phyloP scores from a whole-genome alignment of 2,113 vertebrate genomes.

The Eulemur rufifrons region DNA sequence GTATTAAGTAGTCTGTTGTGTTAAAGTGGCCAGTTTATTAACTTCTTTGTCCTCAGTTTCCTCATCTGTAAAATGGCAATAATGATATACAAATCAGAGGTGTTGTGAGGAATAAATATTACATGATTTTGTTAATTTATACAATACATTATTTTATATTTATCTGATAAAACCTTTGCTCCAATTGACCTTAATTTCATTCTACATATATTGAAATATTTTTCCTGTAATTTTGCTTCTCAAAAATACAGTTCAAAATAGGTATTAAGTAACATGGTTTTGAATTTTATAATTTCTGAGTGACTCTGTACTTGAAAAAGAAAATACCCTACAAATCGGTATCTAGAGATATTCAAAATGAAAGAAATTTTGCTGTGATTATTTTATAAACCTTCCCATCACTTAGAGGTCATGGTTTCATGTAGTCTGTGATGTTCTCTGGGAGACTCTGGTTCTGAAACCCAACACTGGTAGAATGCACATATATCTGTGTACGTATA shows the following conservation, averaged over 20 bases:
- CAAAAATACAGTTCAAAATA: background rate
- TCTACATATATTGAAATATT: background rate
- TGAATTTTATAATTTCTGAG: background rate
- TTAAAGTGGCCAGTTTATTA: background rate
- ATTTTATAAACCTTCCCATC: background rate
- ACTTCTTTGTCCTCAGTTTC: background rate
- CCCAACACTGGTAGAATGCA: background rate
- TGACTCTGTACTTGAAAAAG: background rate
- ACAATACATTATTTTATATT: background rate
- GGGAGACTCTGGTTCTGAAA: background rate
- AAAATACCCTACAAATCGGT: background rate
- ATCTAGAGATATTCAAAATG: background rate
- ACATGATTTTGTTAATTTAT: background rate
- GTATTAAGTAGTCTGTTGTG: background rate
- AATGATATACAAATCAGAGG: background rate
- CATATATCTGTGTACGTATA: background rate
- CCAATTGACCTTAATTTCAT: background rate
- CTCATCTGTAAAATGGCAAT: background rate
- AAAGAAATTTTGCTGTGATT: background rate
- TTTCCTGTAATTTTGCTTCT: background rate
- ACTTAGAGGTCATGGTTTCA: background rate
- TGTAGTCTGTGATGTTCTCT: background rate
- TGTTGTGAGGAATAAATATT: background rate
- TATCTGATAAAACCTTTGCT: background rate
- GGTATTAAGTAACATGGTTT: background rate